These are phyloP conservation scores for Dynastes grantii DNA, from an alignment of 2,888 invertebrate genomes.

Conservation along the genomic window DNA sequence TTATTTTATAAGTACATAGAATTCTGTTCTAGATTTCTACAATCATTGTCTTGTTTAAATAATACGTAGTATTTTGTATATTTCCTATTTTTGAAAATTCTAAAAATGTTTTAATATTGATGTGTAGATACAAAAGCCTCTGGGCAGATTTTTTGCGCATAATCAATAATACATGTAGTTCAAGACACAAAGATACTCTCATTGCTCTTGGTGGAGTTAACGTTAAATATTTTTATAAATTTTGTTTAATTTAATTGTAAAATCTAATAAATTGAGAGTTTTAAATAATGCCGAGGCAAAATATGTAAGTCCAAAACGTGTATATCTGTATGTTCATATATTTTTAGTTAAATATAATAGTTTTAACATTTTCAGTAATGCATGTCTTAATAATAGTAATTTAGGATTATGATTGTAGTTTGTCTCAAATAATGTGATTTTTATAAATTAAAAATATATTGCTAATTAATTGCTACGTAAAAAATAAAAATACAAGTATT, in stretches of 20 bases:
- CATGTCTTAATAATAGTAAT: neutral
- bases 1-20: neutral
- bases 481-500: too few species aligned
- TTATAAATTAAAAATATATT: too few species aligned
- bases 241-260: constrained; percentile 1
- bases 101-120: constrained; percentile 8
- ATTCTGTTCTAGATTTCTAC: neutral
- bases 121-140: constrained; percentile 18
- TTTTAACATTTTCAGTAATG: neutral
- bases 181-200: constrained; percentile 55
- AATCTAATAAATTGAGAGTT: constrained; percentile 24
- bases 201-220: constrained; percentile 44
- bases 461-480: too few species aligned
- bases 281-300: constrained; percentile 39
- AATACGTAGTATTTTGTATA: neutral
- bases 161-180: constrained; percentile 65
- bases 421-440: too few species aligned
- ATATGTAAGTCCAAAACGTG: constrained; percentile 39
- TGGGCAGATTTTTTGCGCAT: constrained; percentile 62
- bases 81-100: too few species aligned
- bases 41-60: neutral
- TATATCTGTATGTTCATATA: constrained; percentile 19
- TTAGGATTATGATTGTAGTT: too few species aligned
- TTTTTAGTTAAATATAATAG: neutral
- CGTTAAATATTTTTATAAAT: constrained; percentile 33